Evolutionary conservation across 2,797 vertebrate genomes (phyloP).

Genomic region (Botia almorhae): DNA sequence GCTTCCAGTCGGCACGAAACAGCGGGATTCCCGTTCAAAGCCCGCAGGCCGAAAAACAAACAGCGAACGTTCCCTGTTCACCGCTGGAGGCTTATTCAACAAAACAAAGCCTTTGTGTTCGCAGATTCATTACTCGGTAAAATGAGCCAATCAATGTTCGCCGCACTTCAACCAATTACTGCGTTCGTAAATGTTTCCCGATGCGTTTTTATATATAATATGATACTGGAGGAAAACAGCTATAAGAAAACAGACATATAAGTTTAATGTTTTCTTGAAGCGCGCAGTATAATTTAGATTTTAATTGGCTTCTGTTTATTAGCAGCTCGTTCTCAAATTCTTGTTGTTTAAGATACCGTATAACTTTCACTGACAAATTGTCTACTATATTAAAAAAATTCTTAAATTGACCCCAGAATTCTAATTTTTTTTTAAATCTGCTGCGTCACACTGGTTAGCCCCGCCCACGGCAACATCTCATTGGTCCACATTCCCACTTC

Average conservation of each 20-base stretch:
- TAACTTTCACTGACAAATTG: not conserved
- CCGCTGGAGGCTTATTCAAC: conserved; percentile 51
- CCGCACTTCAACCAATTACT: conserved; percentile 72
- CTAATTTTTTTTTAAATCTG: not conserved
- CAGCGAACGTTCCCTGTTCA: conserved; percentile 43
- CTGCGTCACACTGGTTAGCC: not conserved
- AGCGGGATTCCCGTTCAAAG: conserved; percentile 44
- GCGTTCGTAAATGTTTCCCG: conserved; percentile 59
- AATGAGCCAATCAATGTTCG: conserved; percentile 67
- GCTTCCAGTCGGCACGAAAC: conserved; percentile 47
- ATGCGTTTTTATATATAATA: conserved; percentile 45
- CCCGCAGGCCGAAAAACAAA: conserved; percentile 51
- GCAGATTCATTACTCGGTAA: conserved; percentile 59
- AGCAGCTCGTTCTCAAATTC: not conserved
- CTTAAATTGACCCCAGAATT: no score
- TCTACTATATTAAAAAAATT: no score
- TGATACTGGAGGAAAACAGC: conserved; percentile 42
- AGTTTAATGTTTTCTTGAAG: not conserved
- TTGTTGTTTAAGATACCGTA: not conserved
- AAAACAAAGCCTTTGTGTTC: conserved; percentile 27
- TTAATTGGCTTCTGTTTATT: not conserved
- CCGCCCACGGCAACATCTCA: not conserved
- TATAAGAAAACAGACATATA: not conserved
- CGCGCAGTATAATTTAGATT: no score
- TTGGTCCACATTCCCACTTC: not conserved